Evolutionary conservation across 2,888 invertebrate species (phyloP).

Genomic region (Archips xylosteana): DNA sequence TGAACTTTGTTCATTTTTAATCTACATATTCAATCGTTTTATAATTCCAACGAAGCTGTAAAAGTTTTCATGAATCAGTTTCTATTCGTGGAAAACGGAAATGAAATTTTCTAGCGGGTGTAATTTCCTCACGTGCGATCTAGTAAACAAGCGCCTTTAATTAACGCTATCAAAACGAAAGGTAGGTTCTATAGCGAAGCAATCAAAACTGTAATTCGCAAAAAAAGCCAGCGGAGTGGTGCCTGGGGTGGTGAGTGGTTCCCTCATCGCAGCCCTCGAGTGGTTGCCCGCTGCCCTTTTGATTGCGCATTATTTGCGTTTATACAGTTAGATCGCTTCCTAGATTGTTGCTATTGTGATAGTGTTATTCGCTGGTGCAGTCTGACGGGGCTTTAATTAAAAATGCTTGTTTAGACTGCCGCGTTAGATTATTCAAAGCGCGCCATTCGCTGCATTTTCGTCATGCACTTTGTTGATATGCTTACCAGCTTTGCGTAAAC

Average conservation of each 20-base stretch:
- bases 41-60: background rate
- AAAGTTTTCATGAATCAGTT: background rate
- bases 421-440: conserved; percentile 14
- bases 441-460: conserved; percentile 29
- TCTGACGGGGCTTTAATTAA: conserved; percentile 82
- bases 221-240: conserved; percentile 54
- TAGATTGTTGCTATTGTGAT: conserved; percentile 84
- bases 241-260: conserved; percentile 43
- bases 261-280: conserved; percentile 68
- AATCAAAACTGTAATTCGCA: conserved; percentile 76
- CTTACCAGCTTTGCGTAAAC: conserved; percentile 19
- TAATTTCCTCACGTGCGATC: conserved; percentile 34
- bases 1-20: background rate
- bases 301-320: conserved; percentile 84
- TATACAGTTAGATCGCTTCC: conserved; percentile 84
- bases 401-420: conserved; percentile 70
- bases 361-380: conserved; percentile 74
- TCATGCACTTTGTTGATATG: conserved; percentile 27
- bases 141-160: conserved; percentile 38
- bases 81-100: conserved; percentile 16
- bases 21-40: background rate
- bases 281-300: conserved; percentile 80
- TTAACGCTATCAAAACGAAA: conserved; percentile 39
- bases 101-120: conserved; percentile 8
- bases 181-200: conserved; percentile 56